Conservation (phyloP, 2,888 invertebrate species). For the Pristionchus mayeri region DNA sequence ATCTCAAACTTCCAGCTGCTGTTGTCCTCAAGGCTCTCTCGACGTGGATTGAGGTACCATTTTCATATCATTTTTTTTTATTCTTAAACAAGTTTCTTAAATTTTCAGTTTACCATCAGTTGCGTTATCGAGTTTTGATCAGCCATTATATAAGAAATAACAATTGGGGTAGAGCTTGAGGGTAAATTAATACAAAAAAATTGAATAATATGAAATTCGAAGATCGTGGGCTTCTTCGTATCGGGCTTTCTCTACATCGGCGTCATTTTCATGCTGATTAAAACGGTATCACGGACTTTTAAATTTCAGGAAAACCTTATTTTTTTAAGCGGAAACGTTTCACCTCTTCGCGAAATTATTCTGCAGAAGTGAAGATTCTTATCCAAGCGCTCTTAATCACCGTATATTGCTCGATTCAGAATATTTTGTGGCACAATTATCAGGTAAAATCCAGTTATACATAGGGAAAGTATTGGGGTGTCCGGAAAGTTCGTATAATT, state of each 20-base stretch:
- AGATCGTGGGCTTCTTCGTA: slow-evolving; percentile 64
- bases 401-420: slow-evolving; percentile 66
- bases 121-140: too few relatives aligned
- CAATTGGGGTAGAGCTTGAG: too few relatives aligned
- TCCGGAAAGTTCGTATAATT: too few relatives aligned
- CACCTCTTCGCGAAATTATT: slow-evolving; percentile 56
- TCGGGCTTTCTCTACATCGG: slow-evolving; percentile 65
- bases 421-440: slow-evolving; percentile 69
- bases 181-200: too few relatives aligned
- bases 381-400: slow-evolving; percentile 68
- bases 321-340: slow-evolving; percentile 58
- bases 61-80: too few relatives aligned
- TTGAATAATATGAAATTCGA: not conserved
- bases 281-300: too few relatives aligned
- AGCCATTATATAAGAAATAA: too few relatives aligned
- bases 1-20: slow-evolving; percentile 54
- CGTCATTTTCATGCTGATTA: slow-evolving; percentile 60
- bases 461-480: too few relatives aligned
- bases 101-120: too few relatives aligned
- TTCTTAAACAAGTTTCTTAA: too few relatives aligned
- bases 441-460: too few relatives aligned
- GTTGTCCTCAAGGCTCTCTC: slow-evolving; percentile 59
- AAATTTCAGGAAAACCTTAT: too few relatives aligned
- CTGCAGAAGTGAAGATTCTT: slow-evolving; percentile 66
- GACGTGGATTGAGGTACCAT: slow-evolving; percentile 61